Evolutionary conservation across 2,113 vertebrate species (phyloP).

Genomic region (Taxidea taxus): DNA sequence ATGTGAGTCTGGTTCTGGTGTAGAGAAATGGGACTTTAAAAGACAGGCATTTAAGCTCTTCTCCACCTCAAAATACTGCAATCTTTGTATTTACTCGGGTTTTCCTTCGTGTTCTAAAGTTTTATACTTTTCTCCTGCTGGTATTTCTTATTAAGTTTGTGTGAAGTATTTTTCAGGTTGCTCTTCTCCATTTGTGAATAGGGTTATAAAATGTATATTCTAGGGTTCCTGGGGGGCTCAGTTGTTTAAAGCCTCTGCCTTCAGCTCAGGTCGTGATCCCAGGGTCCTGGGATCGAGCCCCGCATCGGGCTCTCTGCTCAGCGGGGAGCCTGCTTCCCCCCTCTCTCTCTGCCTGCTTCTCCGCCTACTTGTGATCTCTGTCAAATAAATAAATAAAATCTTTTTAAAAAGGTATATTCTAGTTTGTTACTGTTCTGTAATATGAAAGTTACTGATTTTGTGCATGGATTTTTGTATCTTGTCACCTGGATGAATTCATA

Average conservation of each 20-base stretch:
- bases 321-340: too few species aligned
- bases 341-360: too few species aligned
- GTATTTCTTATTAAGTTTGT: not conserved
- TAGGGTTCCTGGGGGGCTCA: not conserved
- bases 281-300: too few species aligned
- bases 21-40: not conserved
- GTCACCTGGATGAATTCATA: not conserved
- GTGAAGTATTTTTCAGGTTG: not conserved
- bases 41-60: not conserved
- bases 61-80: not conserved
- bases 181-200: not conserved
- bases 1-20: not conserved
- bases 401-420: not conserved
- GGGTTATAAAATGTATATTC: not conserved
- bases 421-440: not conserved
- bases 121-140: not conserved
- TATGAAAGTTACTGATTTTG: not conserved
- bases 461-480: slow-evolving; percentile 4
- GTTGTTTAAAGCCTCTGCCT: too few species aligned
- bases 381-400: too few species aligned
- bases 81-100: not conserved
- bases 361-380: too few species aligned
- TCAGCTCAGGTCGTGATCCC: too few species aligned
- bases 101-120: not conserved
- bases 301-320: too few species aligned